Base-by-base conservation (phyloP, 2,113 vertebrate species). In the Dinomys branickii region DNA sequence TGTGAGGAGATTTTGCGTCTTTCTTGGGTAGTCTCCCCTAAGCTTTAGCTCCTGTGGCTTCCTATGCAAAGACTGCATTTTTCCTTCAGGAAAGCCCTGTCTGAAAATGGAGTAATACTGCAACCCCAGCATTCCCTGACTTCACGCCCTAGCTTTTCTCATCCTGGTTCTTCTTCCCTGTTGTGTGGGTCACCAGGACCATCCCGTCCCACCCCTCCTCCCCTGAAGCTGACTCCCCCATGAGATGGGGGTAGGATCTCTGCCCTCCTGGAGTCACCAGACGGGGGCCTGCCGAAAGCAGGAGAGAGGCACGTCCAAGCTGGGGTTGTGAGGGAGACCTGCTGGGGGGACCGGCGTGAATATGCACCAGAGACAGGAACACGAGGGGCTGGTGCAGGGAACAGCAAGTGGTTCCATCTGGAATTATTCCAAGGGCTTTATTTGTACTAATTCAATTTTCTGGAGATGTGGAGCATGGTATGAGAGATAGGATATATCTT, bases 391-490 rank as follows among this genome's bases (percentile, higher is more conserved):
- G 94, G 71, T 81, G 59, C 91, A 80, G 91, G 73, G 81, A 92
- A 71, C 17, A n/a, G 26, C 52, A 52, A 85, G 58, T 88, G 58
- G 52, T n/a, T 92, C 59, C 0, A 26, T 82, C 65, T 95, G 90
- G 95, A 85, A 87, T 90, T 85, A 56, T 90, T 90, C 94, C 95
- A 95, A 87, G 63, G 93, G 80, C 94, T 90, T 65, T 96, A 91
- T 94, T 96, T 88, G 47, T 96, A 93, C 93, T 94, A 82, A 93
- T 97, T 97, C 92, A 92, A 97, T 97, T 97, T 97, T 97, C 96
- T 96, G 85, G 96, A 82, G 59, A 97, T 88, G 88, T 85, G 92
- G 96, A 97, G 94, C 97, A 96, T 96, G 92, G 69, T 92, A 94
- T 97, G 88, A 97, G 97, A 97, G 96, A 88, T 16, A 14, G 88